These are phyloP conservation scores for Oncorhynchus tshawytscha DNA, from an alignment of 2,113 vertebrate genomes.

Conservation along the genomic window DNA sequence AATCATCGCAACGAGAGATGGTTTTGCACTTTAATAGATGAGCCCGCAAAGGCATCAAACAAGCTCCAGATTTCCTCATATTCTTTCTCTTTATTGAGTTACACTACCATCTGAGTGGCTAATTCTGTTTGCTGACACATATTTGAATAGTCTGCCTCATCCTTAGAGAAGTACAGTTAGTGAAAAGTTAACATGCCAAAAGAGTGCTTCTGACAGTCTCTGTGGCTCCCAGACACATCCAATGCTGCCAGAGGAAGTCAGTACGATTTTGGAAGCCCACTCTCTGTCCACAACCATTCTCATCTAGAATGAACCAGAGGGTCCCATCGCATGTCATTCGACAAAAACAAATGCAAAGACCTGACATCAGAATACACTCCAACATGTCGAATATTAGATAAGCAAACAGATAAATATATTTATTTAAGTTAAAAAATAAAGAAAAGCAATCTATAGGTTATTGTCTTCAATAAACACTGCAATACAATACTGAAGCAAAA, in stretches of 20 bases:
- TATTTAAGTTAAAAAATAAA: background rate
- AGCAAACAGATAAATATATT: background rate
- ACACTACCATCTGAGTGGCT: conserved; percentile 19
- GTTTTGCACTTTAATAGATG: background rate
- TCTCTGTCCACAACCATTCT: conserved; percentile 29
- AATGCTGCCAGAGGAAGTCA: conserved; percentile 41
- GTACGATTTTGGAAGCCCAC: conserved; percentile 43
- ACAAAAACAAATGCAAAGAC: no score
- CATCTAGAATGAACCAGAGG: conserved; percentile 20
- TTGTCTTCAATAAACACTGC: no score
- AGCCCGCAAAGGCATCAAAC: conserved; percentile 3
- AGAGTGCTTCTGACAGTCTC: conserved; percentile 52
- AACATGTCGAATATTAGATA: background rate
- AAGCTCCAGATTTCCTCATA: background rate
- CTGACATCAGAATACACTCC: background rate
- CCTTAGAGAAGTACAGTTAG: conserved; percentile 42
- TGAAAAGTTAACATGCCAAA: conserved; percentile 50
- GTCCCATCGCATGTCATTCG: background rate
- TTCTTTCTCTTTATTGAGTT: conserved; percentile 39
- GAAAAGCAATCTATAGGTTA: no score
- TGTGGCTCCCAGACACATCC: conserved; percentile 17
- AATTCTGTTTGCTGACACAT: conserved; percentile 28
- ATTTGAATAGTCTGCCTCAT: conserved; percentile 42
- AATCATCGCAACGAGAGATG: background rate
- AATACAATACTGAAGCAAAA: background rate